These are phyloP conservation scores for Myripristis murdjan DNA, from an alignment of 2,797 vertebrate species.

Conservation along the genomic window DNA sequence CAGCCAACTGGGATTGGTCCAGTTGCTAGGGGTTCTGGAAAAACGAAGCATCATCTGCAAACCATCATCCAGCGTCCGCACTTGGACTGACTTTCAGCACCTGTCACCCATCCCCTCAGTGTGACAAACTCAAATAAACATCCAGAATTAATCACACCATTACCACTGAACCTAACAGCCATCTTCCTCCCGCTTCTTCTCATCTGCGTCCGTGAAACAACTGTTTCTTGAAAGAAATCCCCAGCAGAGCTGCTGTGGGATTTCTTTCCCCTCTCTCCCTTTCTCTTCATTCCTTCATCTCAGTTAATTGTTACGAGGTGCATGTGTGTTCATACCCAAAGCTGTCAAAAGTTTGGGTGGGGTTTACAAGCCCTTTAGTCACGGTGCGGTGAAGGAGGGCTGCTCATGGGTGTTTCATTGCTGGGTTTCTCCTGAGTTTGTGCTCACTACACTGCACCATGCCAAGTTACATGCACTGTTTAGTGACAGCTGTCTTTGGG, in stretches of 20 bases:
- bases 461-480: slow-evolving; percentile 13
- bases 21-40: slow-evolving; percentile 67
- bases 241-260: slow-evolving; percentile 35
- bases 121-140: slow-evolving; percentile 77
- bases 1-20: slow-evolving; percentile 70
- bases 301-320: slow-evolving; percentile 64
- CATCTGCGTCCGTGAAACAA: background rate
- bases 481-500: slow-evolving; percentile 30
- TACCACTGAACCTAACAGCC: slow-evolving; percentile 54
- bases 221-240: slow-evolving; percentile 24
- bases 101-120: slow-evolving; percentile 70
- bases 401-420: slow-evolving; percentile 43
- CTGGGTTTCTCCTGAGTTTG: slow-evolving; percentile 35
- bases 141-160: slow-evolving; percentile 67
- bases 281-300: slow-evolving; percentile 51
- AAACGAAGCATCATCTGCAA: slow-evolving; percentile 75
- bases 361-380: slow-evolving; percentile 71
- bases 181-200: slow-evolving; percentile 46
- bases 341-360: slow-evolving; percentile 67
- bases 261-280: slow-evolving; percentile 12
- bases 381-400: slow-evolving; percentile 50
- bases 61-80: slow-evolving; percentile 66
- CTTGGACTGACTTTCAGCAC: slow-evolving; percentile 71
- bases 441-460: slow-evolving; percentile 21
- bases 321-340: slow-evolving; percentile 59